phyloP scores from a whole-genome alignment of 2,797 vertebrate genomes.

The Muscicapa comitata region DNA sequence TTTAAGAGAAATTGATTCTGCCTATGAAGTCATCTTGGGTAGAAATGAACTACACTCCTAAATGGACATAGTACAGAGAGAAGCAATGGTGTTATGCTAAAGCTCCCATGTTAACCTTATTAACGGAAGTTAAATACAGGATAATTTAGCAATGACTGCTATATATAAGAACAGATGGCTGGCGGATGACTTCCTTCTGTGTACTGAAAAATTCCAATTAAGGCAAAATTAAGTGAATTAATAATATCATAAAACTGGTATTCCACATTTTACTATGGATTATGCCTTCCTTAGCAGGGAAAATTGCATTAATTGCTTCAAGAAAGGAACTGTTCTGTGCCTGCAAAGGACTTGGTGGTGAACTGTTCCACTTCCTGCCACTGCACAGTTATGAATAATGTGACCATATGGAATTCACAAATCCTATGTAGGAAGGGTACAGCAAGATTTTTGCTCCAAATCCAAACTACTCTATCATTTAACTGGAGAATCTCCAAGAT shows the following conservation, averaged over 20 bases:
- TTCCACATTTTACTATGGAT: slow-evolving; percentile 37
- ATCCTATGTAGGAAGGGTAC: neutral
- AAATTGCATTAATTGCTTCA: slow-evolving; percentile 44
- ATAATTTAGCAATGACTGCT: slow-evolving; percentile 38
- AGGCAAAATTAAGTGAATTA: slow-evolving; percentile 49
- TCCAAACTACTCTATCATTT: neutral
- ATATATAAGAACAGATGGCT: slow-evolving; percentile 47
- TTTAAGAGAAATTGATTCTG: neutral
- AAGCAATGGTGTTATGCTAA: slow-evolving; percentile 3
- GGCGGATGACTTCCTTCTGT: slow-evolving; percentile 42
- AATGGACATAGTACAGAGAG: neutral
- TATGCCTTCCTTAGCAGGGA: slow-evolving; percentile 11
- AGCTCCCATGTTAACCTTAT: slow-evolving; percentile 27
- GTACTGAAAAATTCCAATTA: slow-evolving; percentile 53
- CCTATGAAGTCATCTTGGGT: neutral
- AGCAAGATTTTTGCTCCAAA: neutral
- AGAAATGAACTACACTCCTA: neutral
- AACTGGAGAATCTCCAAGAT: neutral
- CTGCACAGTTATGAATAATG: neutral
- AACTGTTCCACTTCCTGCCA: slow-evolving; percentile 30
- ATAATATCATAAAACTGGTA: slow-evolving; percentile 45
- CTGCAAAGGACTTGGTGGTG: neutral
- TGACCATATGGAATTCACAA: neutral
- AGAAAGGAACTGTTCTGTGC: slow-evolving; percentile 23
- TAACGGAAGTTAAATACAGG: neutral